Conservation (phyloP, 2,888 invertebrate genomes). For the Pilophorus perplexus region DNA sequence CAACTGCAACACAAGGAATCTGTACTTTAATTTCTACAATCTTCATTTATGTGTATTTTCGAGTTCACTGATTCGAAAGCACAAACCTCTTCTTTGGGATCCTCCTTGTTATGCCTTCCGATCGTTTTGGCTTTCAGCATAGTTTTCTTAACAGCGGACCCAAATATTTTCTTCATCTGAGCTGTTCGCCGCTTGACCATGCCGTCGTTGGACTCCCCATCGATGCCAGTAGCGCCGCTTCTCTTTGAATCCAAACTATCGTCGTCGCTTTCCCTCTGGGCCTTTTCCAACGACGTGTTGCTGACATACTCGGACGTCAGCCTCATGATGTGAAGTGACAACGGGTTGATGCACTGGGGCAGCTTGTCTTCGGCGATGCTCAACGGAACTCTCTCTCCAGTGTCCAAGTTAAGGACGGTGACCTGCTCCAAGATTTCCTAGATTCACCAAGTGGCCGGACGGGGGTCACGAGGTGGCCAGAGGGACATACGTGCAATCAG, state of each 20-base stretch:
- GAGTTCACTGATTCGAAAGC: not conserved
- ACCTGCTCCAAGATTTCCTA: constrained; percentile 89
- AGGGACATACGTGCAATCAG: constrained; percentile 35
- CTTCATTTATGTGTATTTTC: no score
- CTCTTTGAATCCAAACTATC: constrained; percentile 66
- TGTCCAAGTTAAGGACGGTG: constrained; percentile 59
- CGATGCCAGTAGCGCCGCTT: constrained; percentile 27
- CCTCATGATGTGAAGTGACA: constrained; percentile 91
- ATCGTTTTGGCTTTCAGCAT: constrained; percentile 87
- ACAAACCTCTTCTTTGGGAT: constrained; percentile 79
- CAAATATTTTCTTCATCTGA: constrained; percentile 72
- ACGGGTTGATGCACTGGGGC: constrained; percentile 87
- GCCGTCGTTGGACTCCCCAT: constrained; percentile 33
- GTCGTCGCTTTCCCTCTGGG: constrained; percentile 71
- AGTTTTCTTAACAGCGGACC: constrained; percentile 85
- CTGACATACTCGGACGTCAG: constrained; percentile 87
- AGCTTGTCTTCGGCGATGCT: constrained; percentile 92
- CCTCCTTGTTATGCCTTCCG: constrained; percentile 56
- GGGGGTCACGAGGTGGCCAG: constrained; percentile 31
- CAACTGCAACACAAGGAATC: constrained; percentile 1
- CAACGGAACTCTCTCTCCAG: constrained; percentile 87
- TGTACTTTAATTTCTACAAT: not conserved
- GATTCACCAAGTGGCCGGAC: constrained; percentile 37
- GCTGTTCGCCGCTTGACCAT: constrained; percentile 55
- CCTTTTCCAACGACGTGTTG: constrained; percentile 60